These are phyloP conservation scores for Parus major DNA, from an alignment of 2,113 vertebrate species.

Conservation along the genomic window DNA sequence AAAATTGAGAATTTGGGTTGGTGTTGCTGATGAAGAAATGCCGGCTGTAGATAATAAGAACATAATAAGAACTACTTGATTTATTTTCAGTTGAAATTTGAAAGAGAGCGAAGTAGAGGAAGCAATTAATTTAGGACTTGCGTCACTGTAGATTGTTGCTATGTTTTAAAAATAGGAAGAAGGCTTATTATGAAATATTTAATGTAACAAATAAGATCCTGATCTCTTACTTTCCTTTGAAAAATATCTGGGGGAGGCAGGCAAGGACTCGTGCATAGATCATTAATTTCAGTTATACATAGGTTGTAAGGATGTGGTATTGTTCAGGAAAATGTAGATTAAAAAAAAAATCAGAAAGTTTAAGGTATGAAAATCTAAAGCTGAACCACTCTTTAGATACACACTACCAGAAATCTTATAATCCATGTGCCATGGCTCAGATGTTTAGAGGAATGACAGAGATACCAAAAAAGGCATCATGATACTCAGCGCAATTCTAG, in stretches of 20 bases:
- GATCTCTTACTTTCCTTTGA: background rate
- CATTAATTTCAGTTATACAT: background rate
- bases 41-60: background rate
- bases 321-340: background rate
- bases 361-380: background rate
- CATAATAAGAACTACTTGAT: background rate
- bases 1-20: background rate
- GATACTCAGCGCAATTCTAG: background rate
- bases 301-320: background rate
- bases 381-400: background rate
- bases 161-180: background rate
- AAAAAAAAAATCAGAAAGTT: background rate
- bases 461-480: slow-evolving; percentile 61
- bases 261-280: background rate
- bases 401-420: background rate
- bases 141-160: background rate
- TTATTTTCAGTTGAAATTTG: slow-evolving; percentile 37
- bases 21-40: background rate
- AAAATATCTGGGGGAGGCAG: background rate
- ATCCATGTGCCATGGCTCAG: background rate
- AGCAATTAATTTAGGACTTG: slow-evolving; percentile 48
- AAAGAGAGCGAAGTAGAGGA: background rate
- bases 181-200: background rate
- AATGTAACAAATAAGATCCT: background rate
- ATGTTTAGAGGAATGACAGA: slow-evolving; percentile 11